Evolutionary conservation across 2,888 invertebrate species (phyloP), one percentile per base, ranked within the genome.

Genomic region (Archips xylosteana): DNA sequence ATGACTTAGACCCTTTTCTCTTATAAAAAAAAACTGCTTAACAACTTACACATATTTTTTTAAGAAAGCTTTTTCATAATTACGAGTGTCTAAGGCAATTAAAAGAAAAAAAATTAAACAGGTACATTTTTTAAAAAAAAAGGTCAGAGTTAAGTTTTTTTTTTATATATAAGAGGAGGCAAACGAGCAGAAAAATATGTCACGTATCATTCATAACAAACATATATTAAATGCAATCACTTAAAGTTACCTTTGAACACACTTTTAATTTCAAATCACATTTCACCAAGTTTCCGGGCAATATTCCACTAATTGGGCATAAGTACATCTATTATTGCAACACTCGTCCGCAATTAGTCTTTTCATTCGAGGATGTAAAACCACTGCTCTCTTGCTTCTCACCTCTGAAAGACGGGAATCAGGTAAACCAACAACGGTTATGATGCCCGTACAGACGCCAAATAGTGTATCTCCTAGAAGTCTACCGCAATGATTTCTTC

Each of bases 231-330:
- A 39, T 39, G 6, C 39, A 39, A 6, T 39, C 39, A 39, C 39
- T 39, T 1, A 39, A 39, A 39, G 4, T 4, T 39, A 5, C 5
- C 4, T 10, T 32, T 32, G 32, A 15, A 51, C n/a, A 62, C 62
- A 62, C 23, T 32, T 45, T 23, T 3, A 63, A 32, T 32, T 23
- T 47, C 2, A 36, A 45, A 6, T 8, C 4, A 32, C 47, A 51
- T 12, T 80, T 91, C 89, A 92, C 90, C 91, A 92, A 71, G 84
- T 85, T 47, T 91, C 90, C 12, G 92, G 90, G 78, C 94, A 94
- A 75, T 92, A 93, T 59, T 90, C 83, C 15, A 92, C 77, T n/a
- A 94, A 78, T 76, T 92, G 86, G 2, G 88, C 82, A 13, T 93
- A 80, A 0, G 89, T 86, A 71, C 94, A 94, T 0, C 91, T 79